A percentile compares a stretch with the other conserved stretches of the same genome.
These are phyloP conservation scores for Bradypodion ventrale DNA, from an alignment of 2,797 vertebrate genomes.

Conservation along the genomic window DNA sequence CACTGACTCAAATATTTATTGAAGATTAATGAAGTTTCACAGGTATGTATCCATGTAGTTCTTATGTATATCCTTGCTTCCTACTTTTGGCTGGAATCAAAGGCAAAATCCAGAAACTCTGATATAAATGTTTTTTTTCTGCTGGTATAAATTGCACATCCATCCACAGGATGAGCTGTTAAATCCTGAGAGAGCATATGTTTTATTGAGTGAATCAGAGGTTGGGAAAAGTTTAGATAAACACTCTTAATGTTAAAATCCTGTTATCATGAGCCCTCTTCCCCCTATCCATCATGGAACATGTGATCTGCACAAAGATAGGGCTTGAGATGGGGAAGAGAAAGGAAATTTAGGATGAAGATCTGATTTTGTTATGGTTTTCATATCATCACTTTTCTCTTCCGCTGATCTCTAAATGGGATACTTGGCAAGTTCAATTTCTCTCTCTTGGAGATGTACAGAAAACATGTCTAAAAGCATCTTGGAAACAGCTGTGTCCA, in stretches of 20 bases:
- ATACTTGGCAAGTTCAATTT: conserved; percentile 29
- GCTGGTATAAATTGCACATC: neutral
- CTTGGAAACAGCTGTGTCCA: conserved; percentile 3
- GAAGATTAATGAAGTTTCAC: neutral
- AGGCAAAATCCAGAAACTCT: neutral
- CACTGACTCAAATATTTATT: conserved; percentile 10
- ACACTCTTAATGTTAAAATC: neutral
- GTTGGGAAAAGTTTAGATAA: conserved; percentile 22
- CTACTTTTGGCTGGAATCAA: conserved; percentile 4
- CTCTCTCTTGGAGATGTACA: neutral
- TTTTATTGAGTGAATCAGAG: conserved; percentile 11
- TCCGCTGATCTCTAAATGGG: neutral
- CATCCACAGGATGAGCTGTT: neutral
- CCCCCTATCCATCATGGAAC: neutral
- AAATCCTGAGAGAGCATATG: neutral
- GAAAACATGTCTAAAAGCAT: conserved; percentile 9
- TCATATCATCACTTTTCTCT: neutral
- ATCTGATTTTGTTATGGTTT: neutral
- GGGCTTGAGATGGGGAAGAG: neutral
- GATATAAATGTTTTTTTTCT: neutral
- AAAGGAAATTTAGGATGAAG: conserved; percentile 17
- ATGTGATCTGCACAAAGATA: neutral
- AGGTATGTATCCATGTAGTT: accelerated
- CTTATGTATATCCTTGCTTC: neutral
- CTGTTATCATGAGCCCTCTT: neutral